These are phyloP conservation scores for Aphidius colemani DNA, from an alignment of 2,888 invertebrate species.

Conservation along the genomic window DNA sequence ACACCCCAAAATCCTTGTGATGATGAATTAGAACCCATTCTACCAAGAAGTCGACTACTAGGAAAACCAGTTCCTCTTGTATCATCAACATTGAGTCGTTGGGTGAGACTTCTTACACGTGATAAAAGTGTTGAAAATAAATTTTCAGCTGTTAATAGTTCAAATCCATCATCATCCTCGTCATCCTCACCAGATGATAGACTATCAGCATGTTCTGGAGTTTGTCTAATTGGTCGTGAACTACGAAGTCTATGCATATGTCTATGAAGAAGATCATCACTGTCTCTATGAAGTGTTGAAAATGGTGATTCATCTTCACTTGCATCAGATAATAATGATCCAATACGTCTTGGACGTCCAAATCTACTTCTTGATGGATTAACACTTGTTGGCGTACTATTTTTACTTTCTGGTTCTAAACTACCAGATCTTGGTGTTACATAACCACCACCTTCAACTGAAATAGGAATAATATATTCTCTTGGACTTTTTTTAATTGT, in stretches of 20 bases:
- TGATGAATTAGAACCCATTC: constrained; percentile 52
- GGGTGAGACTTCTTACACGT: constrained; percentile 83
- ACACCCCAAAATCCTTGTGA: constrained; percentile 61
- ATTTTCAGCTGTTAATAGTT: constrained; percentile 88
- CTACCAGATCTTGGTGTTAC: constrained; percentile 78
- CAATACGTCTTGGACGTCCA: constrained; percentile 69
- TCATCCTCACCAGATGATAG: constrained; percentile 87
- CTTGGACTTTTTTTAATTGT: constrained; percentile 87
- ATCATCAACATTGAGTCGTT: constrained; percentile 83
- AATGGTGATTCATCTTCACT: constrained; percentile 66
- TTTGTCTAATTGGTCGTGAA: constrained; percentile 69
- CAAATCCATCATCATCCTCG: constrained; percentile 84
- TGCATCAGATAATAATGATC: constrained; percentile 63
- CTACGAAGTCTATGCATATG: constrained; percentile 64
- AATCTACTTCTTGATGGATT: constrained; percentile 61
- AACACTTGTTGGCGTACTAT: constrained; percentile 64
- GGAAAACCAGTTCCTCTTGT: constrained; percentile 69
- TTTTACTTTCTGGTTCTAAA: constrained; percentile 73
- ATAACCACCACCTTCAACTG: constrained; percentile 87
- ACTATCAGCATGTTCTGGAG: constrained; percentile 78
- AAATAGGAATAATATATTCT: constrained; percentile 92
- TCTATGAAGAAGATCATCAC: constrained; percentile 54
- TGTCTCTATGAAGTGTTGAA: constrained; percentile 62
- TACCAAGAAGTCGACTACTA: constrained; percentile 66
- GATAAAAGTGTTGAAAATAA: constrained; percentile 85